Conservation (phyloP, 2,797 vertebrate genomes). For the Dendrocincla fuliginosa region DNA sequence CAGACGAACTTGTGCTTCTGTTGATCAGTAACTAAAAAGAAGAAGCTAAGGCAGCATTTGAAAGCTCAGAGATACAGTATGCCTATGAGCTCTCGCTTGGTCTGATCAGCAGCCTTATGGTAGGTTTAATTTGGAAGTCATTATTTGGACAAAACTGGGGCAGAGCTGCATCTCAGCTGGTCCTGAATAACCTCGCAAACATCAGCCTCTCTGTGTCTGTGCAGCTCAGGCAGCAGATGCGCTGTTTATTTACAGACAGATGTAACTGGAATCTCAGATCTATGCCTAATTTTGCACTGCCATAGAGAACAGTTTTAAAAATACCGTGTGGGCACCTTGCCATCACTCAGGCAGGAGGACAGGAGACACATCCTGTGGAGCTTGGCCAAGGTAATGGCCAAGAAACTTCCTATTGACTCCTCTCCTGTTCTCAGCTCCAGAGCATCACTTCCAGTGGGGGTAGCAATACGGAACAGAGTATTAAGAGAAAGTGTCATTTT, state of each 20-base stretch:
- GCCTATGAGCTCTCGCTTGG: not conserved
- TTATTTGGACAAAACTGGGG: slow-evolving; percentile 11
- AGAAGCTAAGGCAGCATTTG: slow-evolving; percentile 6
- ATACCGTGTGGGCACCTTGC: not conserved
- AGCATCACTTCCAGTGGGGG: not conserved
- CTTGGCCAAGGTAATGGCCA: not conserved
- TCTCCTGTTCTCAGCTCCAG: not conserved
- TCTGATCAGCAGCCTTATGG: not conserved
- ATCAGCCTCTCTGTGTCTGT: not conserved
- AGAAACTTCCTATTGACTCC: not conserved
- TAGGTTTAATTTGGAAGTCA: slow-evolving; percentile 34
- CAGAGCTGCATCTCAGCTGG: slow-evolving; percentile 21
- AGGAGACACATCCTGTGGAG: rapidly evolving
- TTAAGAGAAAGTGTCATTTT: not conserved
- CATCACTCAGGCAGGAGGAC: not conserved
- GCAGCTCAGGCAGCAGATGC: slow-evolving; percentile 1
- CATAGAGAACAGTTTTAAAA: not conserved
- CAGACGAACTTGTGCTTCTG: not conserved
- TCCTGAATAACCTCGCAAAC: not conserved
- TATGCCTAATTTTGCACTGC: not conserved
- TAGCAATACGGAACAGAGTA: not conserved
- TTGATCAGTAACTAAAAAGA: not conserved
- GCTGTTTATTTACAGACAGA: slow-evolving; percentile 15
- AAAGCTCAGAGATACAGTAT: not conserved
- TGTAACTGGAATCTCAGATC: not conserved